phyloP scores from a whole-genome alignment of 2,888 invertebrate genomes.

The Hipparchia sbordonii region DNA sequence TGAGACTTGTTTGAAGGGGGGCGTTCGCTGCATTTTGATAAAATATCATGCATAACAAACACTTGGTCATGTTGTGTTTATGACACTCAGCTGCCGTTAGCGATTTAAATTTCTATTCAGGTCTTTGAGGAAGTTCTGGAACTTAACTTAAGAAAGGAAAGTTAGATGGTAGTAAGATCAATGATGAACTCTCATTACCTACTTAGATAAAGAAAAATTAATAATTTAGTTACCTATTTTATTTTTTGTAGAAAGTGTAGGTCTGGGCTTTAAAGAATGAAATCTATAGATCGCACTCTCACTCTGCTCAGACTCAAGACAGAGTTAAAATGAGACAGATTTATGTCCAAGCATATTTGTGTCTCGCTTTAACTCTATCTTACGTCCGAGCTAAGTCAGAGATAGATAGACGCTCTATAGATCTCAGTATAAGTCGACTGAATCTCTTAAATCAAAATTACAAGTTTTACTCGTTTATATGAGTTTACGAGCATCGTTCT shows the following conservation, averaged over 20 bases:
- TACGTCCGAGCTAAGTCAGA: too few species aligned
- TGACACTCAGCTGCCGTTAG: not conserved
- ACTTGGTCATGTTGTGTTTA: not conserved
- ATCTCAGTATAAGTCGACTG: not conserved
- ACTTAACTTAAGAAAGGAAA: not conserved
- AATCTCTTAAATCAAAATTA: not conserved
- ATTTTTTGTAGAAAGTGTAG: too few species aligned
- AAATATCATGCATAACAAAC: not conserved
- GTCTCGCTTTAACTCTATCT: too few species aligned
- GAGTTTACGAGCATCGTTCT: not conserved
- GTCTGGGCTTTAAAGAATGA: too few species aligned
- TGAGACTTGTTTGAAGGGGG: constrained; percentile 37
- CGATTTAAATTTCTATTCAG: not conserved
- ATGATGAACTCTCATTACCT: too few species aligned
- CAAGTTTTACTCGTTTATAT: not conserved
- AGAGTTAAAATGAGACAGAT: too few species aligned
- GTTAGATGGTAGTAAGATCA: not conserved
- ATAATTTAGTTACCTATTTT: too few species aligned
- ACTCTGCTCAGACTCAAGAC: too few species aligned
- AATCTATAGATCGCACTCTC: too few species aligned
- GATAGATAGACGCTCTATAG: too few species aligned
- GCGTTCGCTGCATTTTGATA: constrained; percentile 29
- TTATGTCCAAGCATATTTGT: too few species aligned
- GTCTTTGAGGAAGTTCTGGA: not conserved
- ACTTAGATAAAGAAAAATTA: too few species aligned